Base-by-base conservation (phyloP, 1,140 invertebrate genomes). In the Atta texana region DNA sequence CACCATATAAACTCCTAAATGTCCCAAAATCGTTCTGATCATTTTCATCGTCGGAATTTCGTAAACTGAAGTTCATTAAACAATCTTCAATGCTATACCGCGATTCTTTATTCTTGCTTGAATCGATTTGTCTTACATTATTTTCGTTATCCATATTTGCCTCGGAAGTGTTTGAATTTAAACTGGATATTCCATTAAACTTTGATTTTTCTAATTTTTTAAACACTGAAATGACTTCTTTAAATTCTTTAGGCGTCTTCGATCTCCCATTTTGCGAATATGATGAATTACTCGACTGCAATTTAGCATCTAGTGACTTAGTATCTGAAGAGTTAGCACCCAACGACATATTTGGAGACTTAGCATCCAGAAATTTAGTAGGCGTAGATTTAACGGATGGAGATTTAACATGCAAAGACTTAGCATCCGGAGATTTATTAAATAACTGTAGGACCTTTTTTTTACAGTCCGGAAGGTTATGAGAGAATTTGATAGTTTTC, bases 1-100 rank as follows among this genome's bases (percentile, higher is more conserved):
- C 75, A 5, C 88, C 88, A 21, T 55, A 81, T 24, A 49, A 24
- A 85, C 86, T 87, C 2, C 21, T 49, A 24, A 75, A 84, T 8
- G 53, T 34, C 8, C 80, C 69, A 12, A 84, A 84, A 51, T 61
- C 39, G 4, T 57, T 72, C 3, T 24, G 2, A 12, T 10, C n/a
- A 39, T 16, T 10, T 14, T 74, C 80, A 1, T 84, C 6, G 2
- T 84, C 80, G 18, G 69, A 84, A 64, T 84, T 21, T 51, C 69
- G 34, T 2, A 3, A 2, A 31, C 0, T 1, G 16, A 84, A 74
- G 3, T 74, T 1, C 24, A 31, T 34, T 18, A 24, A 51, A 18
- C 55, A 1, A 12, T 18, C 5, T 12, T 24, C 18, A 21, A 28
- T 21, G 14, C 10, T 49, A 49, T 49, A 0, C 7, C 3, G 66